phyloP scores from a whole-genome alignment of 2,888 invertebrate species.

The Cyclophora punctaria region DNA sequence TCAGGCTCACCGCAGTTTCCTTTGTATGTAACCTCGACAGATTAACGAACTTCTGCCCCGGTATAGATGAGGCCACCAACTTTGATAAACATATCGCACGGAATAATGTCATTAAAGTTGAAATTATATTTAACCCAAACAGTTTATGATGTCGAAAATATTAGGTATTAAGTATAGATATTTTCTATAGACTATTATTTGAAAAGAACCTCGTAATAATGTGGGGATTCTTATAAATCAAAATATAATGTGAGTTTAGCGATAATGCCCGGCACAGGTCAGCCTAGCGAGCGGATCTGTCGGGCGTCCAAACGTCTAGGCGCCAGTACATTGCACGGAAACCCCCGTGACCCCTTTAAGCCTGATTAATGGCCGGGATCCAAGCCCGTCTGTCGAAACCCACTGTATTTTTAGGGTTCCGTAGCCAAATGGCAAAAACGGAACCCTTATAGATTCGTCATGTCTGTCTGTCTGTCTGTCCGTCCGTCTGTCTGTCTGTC shows the following conservation, averaged over 20 bases:
- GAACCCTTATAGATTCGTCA: too few relatives aligned
- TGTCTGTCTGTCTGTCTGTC: too few relatives aligned
- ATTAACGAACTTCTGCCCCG: conserved; percentile 54
- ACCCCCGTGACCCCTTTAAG: conserved; percentile 46
- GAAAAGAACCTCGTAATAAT: background rate
- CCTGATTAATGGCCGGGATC: conserved; percentile 50
- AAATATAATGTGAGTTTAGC: conserved; percentile 4
- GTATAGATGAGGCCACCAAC: conserved; percentile 4
- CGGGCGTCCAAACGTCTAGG: conserved; percentile 37
- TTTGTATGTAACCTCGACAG: conserved; percentile 59
- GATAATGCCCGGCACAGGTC: conserved; percentile 15
- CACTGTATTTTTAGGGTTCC: conserved; percentile 44
- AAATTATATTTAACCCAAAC: too few relatives aligned
- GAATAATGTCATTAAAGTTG: too few relatives aligned
- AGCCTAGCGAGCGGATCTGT: conserved; percentile 17
- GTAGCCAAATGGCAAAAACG: too few relatives aligned
- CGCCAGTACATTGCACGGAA: conserved; percentile 33
- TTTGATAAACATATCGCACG: conserved; percentile 10
- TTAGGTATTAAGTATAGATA: too few relatives aligned
- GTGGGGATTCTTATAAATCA: conserved; percentile 4
- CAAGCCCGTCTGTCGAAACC: conserved; percentile 34
- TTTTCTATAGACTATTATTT: too few relatives aligned
- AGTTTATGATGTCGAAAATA: too few relatives aligned
- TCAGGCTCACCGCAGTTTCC: conserved; percentile 67
- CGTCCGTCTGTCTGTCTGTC: too few relatives aligned